Conservation (phyloP, 2,113 vertebrate genomes). For the Ciconia maguari region DNA sequence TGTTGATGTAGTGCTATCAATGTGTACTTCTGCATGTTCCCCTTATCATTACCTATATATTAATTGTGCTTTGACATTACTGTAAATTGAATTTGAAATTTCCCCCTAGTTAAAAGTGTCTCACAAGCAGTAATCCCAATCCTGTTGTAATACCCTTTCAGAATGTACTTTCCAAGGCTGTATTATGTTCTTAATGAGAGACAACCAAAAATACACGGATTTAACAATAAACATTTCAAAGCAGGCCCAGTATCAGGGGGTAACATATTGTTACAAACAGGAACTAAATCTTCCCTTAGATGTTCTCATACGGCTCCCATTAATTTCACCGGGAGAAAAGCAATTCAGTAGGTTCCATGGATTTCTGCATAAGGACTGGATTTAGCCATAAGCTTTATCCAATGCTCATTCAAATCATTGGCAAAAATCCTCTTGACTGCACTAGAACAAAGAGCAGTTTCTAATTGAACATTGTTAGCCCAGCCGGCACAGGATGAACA, state of each 20-base stretch:
- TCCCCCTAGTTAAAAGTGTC: conserved; percentile 68
- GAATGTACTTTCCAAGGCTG: conserved; percentile 58
- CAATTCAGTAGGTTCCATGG: conserved; percentile 15
- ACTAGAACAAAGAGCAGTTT: conserved; percentile 47
- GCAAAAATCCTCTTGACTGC: conserved; percentile 43
- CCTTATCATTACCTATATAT: conserved; percentile 72
- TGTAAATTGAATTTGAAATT: conserved; percentile 80
- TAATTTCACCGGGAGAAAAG: conserved; percentile 38
- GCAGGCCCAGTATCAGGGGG: conserved; percentile 30
- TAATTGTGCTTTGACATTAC: conserved; percentile 76
- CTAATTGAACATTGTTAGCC: conserved; percentile 44
- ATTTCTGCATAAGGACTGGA: conserved; percentile 13
- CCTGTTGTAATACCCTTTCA: conserved; percentile 65
- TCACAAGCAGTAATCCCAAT: conserved; percentile 64
- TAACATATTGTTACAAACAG: conserved; percentile 20
- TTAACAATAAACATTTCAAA: conserved; percentile 63
- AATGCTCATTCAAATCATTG: conserved; percentile 26
- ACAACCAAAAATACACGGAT: conserved; percentile 50
- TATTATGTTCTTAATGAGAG: conserved; percentile 67
- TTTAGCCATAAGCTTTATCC: conserved; percentile 42
- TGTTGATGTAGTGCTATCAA: conserved; percentile 75
- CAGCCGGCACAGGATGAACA: conserved; percentile 10
- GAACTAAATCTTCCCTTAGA: conserved; percentile 47
- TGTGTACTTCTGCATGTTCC: conserved; percentile 61
- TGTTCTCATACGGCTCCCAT: conserved; percentile 13